Conservation (phyloP, 2,797 vertebrate species). For the Sciurus carolinensis region DNA sequence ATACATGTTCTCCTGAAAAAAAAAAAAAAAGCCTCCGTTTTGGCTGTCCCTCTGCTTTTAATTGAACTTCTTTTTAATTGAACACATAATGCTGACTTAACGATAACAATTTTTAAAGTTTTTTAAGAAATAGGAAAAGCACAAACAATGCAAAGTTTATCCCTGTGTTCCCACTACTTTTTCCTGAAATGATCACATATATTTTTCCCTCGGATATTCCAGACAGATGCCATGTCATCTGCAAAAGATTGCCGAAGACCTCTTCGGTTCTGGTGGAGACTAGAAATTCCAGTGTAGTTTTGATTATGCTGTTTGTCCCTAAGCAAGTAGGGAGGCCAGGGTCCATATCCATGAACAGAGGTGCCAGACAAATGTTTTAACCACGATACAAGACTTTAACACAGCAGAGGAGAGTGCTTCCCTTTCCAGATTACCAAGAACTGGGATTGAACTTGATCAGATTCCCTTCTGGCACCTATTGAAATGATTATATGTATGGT, state of each 20-base stretch:
- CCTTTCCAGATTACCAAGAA: constrained; percentile 10
- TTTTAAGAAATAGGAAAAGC: neutral
- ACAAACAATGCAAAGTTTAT: neutral
- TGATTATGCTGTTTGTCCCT: neutral
- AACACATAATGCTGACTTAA: neutral
- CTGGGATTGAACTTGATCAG: constrained; percentile 1
- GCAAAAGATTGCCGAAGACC: neutral
- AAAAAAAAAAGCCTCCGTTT: neutral
- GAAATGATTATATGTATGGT: neutral
- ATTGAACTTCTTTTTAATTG: neutral
- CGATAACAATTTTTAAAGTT: neutral
- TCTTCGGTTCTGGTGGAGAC: neutral
- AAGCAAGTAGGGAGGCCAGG: neutral
- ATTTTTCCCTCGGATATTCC: neutral
- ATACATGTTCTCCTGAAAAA: neutral
- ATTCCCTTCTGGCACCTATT: constrained; percentile 2
- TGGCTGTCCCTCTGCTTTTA: neutral
- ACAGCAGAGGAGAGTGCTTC: neutral
- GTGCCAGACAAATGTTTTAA: neutral
- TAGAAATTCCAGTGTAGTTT: neutral
- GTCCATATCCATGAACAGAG: neutral
- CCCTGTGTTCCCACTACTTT: neutral
- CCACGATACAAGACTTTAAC: neutral
- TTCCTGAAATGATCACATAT: neutral
- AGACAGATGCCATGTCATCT: neutral